Percentiles rank a stretch among this genome's conserved stretches.
phyloP scores from a whole-genome alignment of 2,888 invertebrate genomes.

The Eretmocerus hayati region DNA sequence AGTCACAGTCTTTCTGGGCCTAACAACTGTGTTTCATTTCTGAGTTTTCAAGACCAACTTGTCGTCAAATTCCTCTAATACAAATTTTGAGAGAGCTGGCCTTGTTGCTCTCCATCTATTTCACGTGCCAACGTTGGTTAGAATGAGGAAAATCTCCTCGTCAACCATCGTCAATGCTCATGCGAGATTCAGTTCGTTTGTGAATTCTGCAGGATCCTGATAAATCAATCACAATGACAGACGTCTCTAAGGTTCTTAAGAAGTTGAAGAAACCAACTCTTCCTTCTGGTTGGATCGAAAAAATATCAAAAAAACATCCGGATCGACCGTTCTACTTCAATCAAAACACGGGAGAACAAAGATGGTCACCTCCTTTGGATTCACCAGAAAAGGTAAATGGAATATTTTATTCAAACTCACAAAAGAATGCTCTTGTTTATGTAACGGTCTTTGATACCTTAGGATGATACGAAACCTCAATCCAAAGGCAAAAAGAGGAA shows the following conservation, averaged over 20 bases:
- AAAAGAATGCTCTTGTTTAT: neutral
- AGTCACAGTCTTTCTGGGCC: too few relatives aligned
- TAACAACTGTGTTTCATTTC: too few relatives aligned
- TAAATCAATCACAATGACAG: constrained; percentile 8
- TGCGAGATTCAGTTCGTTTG: too few relatives aligned
- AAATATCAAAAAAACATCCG: constrained; percentile 33
- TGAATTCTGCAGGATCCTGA: too few relatives aligned
- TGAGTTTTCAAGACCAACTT: too few relatives aligned
- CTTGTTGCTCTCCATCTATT: too few relatives aligned
- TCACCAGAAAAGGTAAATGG: constrained; percentile 7
- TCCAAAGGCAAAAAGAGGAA: constrained; percentile 17
- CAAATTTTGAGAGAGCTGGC: too few relatives aligned
- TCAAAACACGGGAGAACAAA: constrained; percentile 30
- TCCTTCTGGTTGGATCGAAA: constrained; percentile 33
- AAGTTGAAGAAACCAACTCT: constrained; percentile 25
- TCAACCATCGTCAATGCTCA: too few relatives aligned
- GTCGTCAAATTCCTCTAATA: too few relatives aligned
- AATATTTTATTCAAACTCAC: neutral
- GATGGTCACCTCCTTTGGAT: constrained; percentile 31
- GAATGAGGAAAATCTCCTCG: too few relatives aligned
- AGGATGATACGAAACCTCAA: constrained; percentile 3
- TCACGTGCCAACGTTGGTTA: too few relatives aligned
- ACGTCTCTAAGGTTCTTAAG: neutral
- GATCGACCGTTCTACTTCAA: constrained; percentile 39
- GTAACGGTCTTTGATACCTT: neutral